Evolutionary conservation across 2,113 vertebrate genomes (phyloP).

Genomic region (Carassius gibelio): DNA sequence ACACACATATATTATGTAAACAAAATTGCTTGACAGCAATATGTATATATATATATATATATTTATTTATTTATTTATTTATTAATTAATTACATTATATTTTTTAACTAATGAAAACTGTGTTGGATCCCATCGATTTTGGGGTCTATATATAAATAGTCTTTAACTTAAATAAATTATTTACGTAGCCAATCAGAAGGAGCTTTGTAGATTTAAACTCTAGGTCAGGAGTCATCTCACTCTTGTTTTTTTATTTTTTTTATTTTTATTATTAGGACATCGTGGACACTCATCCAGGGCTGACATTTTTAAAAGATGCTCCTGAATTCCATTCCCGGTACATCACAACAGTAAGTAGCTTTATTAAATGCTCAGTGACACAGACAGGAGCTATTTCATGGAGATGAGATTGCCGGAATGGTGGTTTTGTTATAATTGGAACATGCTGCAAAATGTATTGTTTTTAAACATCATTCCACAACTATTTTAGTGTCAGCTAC

Average conservation of each 20-base stretch:
- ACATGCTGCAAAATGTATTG: not conserved
- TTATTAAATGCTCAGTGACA: not conserved
- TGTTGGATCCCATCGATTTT: not conserved
- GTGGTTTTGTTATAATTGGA: constrained; percentile 8
- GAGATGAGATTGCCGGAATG: not conserved
- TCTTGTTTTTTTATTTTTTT: constrained; percentile 36
- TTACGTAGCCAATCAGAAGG: not conserved
- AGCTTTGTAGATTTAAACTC: not conserved
- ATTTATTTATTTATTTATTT: not conserved
- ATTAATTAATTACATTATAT: not conserved
- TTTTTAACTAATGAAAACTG: not conserved
- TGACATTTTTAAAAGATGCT: constrained; percentile 97
- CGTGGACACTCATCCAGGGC: constrained; percentile 94
- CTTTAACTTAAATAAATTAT: not conserved
- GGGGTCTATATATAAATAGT: not conserved
- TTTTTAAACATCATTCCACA: not conserved
- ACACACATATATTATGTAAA: no score
- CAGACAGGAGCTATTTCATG: not conserved
- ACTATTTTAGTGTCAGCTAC: not conserved
- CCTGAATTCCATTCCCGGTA: constrained; percentile 99
- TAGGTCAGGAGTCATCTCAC: constrained; percentile 27
- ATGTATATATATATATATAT: no score
- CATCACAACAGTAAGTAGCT: constrained; percentile 89
- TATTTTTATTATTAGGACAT: constrained; percentile 81
- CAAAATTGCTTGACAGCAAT: no score